Percentiles rank a stretch among this genome's conserved stretches.
These are phyloP conservation scores for Labia minor DNA, from an alignment of 2,888 invertebrate species.

Conservation along the genomic window DNA sequence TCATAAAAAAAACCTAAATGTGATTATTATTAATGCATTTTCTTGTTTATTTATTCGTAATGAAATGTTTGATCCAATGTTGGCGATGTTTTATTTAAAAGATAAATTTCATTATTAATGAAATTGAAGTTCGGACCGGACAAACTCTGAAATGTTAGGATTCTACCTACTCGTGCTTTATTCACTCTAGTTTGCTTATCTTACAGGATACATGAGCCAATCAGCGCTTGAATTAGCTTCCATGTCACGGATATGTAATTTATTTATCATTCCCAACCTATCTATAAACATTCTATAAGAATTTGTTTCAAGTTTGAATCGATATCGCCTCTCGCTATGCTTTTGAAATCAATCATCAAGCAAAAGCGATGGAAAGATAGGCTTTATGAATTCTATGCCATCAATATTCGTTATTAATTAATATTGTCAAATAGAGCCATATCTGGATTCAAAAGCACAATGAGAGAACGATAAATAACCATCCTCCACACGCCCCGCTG, in stretches of 20 bases:
- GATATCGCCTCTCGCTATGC: slow-evolving; percentile 1
- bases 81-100: too few relatives aligned
- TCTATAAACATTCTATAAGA: slow-evolving; percentile 7
- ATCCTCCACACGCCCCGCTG: not conserved
- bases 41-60: too few relatives aligned
- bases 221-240: not conserved
- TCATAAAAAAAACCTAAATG: too few relatives aligned
- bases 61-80: too few relatives aligned
- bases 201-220: not conserved
- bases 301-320: slow-evolving; percentile 13
- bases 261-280: not conserved
- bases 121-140: too few relatives aligned
- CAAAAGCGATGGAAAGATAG: not conserved
- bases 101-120: too few relatives aligned
- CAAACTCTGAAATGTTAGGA: not conserved
- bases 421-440: slow-evolving; percentile 13
- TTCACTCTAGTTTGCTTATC: not conserved
- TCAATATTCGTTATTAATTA: slow-evolving; percentile 13
- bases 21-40: too few relatives aligned
- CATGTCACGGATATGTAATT: slow-evolving; percentile 4
- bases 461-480: slow-evolving; percentile 13
- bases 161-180: not conserved
- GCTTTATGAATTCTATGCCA: slow-evolving; percentile 7
- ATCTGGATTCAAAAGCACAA: slow-evolving; percentile 13
- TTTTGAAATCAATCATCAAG: slow-evolving; percentile 4